phyloP scores from a whole-genome alignment of 2,797 vertebrate species.

The Hypotaenidia philippensis region DNA sequence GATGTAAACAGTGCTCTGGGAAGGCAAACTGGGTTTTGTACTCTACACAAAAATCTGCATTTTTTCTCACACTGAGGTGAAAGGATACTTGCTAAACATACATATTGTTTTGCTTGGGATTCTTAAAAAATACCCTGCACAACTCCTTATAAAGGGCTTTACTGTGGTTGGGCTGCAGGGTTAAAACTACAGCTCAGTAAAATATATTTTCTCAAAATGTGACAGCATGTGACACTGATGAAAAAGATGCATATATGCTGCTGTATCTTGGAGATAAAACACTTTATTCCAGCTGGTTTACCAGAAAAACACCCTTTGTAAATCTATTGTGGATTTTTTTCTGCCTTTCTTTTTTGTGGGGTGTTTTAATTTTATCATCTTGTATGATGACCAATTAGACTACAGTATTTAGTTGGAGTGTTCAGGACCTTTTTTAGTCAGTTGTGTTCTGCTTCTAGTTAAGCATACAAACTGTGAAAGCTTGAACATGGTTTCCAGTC shows the following conservation, averaged over 20 bases:
- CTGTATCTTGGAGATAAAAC: not conserved
- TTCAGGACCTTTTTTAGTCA: not conserved
- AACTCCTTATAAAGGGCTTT: not conserved
- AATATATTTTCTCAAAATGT: not conserved
- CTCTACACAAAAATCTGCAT: not conserved
- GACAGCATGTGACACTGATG: not conserved
- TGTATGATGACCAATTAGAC: not conserved
- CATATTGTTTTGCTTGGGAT: not conserved
- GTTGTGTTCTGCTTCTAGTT: not conserved
- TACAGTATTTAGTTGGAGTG: not conserved
- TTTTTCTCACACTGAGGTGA: not conserved
- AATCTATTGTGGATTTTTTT: not conserved
- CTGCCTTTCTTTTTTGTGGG: not conserved
- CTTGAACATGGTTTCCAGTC: not conserved
- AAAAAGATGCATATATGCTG: not conserved
- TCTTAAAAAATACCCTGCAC: conserved; percentile 6
- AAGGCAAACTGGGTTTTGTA: conserved; percentile 10
- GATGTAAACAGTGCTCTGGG: not conserved
- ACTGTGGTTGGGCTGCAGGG: not conserved
- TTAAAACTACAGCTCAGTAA: not conserved
- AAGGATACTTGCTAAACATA: not conserved
- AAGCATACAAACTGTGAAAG: not conserved
- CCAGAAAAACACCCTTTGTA: not conserved
- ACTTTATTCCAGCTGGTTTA: not conserved
- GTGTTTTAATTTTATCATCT: not conserved